phyloP scores from a whole-genome alignment of 2,113 vertebrate genomes.

The Cheilinus undulatus region DNA sequence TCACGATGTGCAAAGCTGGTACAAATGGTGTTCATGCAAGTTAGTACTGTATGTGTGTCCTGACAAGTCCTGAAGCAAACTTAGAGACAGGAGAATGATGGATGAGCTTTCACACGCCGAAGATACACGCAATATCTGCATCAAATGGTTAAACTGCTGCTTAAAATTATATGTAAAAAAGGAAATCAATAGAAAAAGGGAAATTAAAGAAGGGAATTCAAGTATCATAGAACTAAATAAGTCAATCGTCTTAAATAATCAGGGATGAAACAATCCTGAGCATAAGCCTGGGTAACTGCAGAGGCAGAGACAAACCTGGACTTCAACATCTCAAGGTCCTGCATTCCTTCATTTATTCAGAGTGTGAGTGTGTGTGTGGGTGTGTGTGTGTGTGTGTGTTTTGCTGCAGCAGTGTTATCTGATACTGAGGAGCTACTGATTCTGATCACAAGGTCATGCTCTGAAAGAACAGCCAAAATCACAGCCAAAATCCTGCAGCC shows the following conservation, averaged over 20 bases:
- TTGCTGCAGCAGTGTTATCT: conserved; percentile 50
- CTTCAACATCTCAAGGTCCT: conserved; percentile 56
- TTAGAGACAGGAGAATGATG: conserved; percentile 52
- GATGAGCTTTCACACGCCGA: conserved; percentile 60
- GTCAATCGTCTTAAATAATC: background rate
- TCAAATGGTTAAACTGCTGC: conserved; percentile 22
- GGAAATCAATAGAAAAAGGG: background rate
- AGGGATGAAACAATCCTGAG: conserved; percentile 14
- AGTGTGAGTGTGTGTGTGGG: conserved; percentile 3
- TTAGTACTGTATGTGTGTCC: conserved; percentile 87
- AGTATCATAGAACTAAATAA: background rate
- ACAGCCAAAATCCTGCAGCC: conserved; percentile 36
- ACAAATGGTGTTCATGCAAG: conserved; percentile 86
- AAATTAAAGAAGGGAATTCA: conserved; percentile 13
- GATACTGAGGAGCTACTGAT: conserved; percentile 55
- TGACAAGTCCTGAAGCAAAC: conserved; percentile 50
- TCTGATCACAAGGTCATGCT: conserved; percentile 57
- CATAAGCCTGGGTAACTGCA: conserved; percentile 31
- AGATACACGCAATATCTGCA: conserved; percentile 85
- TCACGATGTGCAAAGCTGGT: conserved; percentile 46
- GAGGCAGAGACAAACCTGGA: conserved; percentile 28
- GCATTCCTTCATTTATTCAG: conserved; percentile 7
- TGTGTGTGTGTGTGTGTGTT: background rate
- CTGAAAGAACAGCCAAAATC: conserved; percentile 39
- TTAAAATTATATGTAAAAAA: conserved; percentile 25